These are phyloP conservation scores for Meandrina meandrites DNA, from an alignment of 92 coral and sea anemone species.

Conservation along the genomic window DNA sequence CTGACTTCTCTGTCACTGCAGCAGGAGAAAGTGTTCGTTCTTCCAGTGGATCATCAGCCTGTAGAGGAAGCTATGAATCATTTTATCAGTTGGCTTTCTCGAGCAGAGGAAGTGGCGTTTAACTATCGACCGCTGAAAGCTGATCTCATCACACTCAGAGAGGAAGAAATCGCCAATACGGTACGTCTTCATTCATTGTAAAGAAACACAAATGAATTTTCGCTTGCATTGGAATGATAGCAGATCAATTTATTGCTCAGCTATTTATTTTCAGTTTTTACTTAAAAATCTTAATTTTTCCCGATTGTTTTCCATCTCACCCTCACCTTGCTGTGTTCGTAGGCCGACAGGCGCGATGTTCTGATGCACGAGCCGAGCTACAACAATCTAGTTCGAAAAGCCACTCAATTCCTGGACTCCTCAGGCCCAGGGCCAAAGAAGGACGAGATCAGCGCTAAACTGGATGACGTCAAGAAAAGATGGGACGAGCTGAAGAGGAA, in stretches of 20 bases:
- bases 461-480: constrained; percentile 71
- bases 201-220: too few species aligned
- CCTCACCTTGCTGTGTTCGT: not conserved
- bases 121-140: constrained; percentile 72
- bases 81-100: constrained; percentile 74
- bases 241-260: too few species aligned
- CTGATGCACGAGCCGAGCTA: constrained; percentile 70
- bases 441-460: constrained; percentile 64
- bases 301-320: too few species aligned
- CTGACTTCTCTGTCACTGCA: constrained; percentile 55
- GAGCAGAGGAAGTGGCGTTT: constrained; percentile 73
- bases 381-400: constrained; percentile 67
- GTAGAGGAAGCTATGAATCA: constrained; percentile 79
- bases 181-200: constrained; percentile 33
- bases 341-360: constrained; percentile 77
- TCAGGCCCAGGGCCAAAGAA: constrained; percentile 72
- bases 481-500: constrained; percentile 79
- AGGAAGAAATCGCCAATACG: constrained; percentile 77
- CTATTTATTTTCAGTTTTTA: not conserved
- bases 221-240: too few species aligned
- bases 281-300: too few species aligned
- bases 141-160: constrained; percentile 72
- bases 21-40: constrained; percentile 23
- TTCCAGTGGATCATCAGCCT: constrained; percentile 75
- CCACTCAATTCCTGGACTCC: constrained; percentile 49